Evolutionary conservation across 2,113 vertebrate species (phyloP), one percentile per base, ranked within the genome.

Genomic region (Heptranchias perlo): DNA sequence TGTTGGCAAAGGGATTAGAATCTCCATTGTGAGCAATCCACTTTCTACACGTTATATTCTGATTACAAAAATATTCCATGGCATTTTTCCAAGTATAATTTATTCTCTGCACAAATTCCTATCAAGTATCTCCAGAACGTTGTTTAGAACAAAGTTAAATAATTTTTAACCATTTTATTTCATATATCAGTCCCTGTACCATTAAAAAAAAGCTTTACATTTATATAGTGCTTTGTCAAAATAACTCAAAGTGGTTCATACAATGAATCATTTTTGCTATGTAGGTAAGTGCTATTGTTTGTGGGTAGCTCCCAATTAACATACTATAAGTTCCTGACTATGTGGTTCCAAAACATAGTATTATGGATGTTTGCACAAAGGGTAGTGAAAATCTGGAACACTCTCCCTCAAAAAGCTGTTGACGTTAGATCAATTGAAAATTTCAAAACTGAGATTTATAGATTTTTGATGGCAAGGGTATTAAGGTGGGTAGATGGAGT

Each of bases 21-120:
- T 82, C 39, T 82, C 5, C 78, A 82, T 23, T 82, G 39, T 44
- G 78, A 82, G 16, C 39, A 82, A 47, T 82, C n/a, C n/a, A 44
- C 35, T 82, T 18, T 47, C 78, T 21, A 47, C 78, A 82, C 44
- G 39, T 44, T 82, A 39, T 44, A 82, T 44, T 82, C 18, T 44
- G 78, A 82, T 82, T 4, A 44, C 39, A 82, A 23, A 82, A 82
- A 47, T 82, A 47, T 39, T 23, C 78, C 58, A 8, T 82, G 39
- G 78, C 78, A 82, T 82, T 44, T 82, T 82, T 82, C 39, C 78
- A 82, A 78, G 76, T 78, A 78, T 44, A 78, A 82, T 73, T 73
- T 73, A 82, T 23, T 44, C 78, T 82, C 44, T 23, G 39, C 39
- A 82, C 39, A 47, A 82, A 47, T 44, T 82, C 47, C 39, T 82